Percentiles rank a stretch among this genome's conserved stretches.
Evolutionary conservation across 1,140 invertebrate species (phyloP).

Genomic region (Pectinophora gossypiella): DNA sequence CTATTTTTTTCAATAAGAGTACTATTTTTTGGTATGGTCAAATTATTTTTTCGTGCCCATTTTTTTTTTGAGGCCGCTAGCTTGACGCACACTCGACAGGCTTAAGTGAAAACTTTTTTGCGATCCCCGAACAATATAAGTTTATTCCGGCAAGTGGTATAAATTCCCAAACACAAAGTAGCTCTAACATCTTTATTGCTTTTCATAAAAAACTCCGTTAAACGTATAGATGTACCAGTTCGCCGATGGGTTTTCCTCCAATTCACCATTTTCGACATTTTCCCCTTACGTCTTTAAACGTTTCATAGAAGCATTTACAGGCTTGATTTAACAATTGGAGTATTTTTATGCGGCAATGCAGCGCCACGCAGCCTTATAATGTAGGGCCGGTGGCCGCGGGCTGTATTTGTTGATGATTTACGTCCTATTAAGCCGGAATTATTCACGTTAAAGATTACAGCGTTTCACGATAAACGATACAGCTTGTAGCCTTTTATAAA

Average conservation of each 20-base stretch:
- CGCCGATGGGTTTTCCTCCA: slow-evolving; percentile 29
- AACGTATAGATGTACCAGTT: slow-evolving; percentile 53
- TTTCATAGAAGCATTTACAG: neutral
- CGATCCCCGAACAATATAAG: slow-evolving; percentile 68
- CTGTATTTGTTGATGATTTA: slow-evolving; percentile 9
- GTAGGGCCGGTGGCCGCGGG: neutral
- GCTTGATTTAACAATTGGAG: neutral
- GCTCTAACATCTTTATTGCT: slow-evolving; percentile 71
- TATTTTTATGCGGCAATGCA: neutral
- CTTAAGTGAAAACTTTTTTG: slow-evolving; percentile 72
- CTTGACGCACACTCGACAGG: too few species aligned
- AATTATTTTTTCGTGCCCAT: too few species aligned
- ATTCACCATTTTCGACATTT: slow-evolving; percentile 7
- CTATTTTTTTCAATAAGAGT: too few species aligned
- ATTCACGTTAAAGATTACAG: slow-evolving; percentile 9
- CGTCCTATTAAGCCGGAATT: slow-evolving; percentile 6
- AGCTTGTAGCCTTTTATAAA: neutral
- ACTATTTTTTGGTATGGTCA: too few species aligned
- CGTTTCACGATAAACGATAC: neutral
- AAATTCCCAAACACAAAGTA: slow-evolving; percentile 73
- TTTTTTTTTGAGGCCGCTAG: too few species aligned
- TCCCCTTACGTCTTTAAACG: neutral
- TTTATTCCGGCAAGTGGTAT: slow-evolving; percentile 70
- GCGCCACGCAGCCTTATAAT: neutral
- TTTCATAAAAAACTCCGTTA: slow-evolving; percentile 67